Conservation (phyloP, 2,797 vertebrate genomes). For the Lindbergichthys nudifrons region DNA sequence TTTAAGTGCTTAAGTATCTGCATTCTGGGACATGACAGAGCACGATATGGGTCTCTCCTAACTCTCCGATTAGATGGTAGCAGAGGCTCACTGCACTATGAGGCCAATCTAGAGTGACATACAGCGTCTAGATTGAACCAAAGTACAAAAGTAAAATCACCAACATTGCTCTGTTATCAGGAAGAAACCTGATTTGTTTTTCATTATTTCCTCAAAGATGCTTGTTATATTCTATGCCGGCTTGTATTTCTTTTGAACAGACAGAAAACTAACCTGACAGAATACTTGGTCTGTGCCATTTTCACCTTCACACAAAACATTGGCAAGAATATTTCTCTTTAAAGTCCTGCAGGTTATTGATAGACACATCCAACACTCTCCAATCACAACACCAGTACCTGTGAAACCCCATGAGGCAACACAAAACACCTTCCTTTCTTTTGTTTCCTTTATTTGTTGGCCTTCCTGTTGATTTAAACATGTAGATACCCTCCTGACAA, state of each 20-base stretch:
- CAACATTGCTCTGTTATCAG: too few species aligned
- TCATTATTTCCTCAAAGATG: too few species aligned
- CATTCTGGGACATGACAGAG: constrained; percentile 54
- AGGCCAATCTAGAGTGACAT: constrained; percentile 69
- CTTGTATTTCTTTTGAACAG: background rate
- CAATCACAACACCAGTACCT: background rate
- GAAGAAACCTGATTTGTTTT: too few species aligned
- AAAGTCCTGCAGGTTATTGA: constrained; percentile 7
- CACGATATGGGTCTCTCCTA: constrained; percentile 56
- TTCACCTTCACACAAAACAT: constrained; percentile 58
- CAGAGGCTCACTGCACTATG: constrained; percentile 65
- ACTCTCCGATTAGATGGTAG: constrained; percentile 76
- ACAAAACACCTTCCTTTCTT: background rate
- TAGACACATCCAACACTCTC: constrained; percentile 30
- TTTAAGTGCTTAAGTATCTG: constrained; percentile 60
- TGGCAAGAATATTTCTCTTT: constrained; percentile 14
- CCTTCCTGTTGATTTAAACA: too few species aligned
- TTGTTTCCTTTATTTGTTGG: background rate
- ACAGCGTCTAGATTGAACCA: too few species aligned
- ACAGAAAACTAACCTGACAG: constrained; percentile 52
- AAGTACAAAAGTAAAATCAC: too few species aligned
- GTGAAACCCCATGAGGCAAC: constrained; percentile 52
- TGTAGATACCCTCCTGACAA: too few species aligned
- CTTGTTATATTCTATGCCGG: too few species aligned
- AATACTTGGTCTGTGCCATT: constrained; percentile 32